Evolutionary conservation across 2,888 invertebrate genomes (phyloP).

Genomic region (Sipha maydis): DNA sequence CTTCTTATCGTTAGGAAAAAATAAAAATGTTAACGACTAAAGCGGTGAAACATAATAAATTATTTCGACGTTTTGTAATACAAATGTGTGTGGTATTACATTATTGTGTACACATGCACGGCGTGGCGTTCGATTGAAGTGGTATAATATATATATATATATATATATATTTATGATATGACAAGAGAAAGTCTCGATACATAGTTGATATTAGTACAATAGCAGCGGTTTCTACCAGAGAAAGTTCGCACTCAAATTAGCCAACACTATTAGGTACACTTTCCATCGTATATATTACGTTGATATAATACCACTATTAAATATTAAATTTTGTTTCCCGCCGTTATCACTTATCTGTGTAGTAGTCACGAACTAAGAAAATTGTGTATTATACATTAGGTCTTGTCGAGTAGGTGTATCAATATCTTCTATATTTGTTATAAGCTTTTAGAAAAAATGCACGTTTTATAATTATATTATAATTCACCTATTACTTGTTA

Average conservation of each 20-base stretch:
- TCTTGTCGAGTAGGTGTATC: too few species aligned
- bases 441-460: too few species aligned
- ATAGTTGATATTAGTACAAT: constrained; percentile 24
- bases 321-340: not conserved
- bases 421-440: too few species aligned
- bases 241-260: constrained; percentile 43
- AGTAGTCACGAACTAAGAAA: not conserved
- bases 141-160: not conserved
- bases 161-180: not conserved
- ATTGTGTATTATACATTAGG: too few species aligned
- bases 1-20: not conserved
- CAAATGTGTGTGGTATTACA: not conserved
- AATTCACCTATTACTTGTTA: too few species aligned
- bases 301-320: not conserved
- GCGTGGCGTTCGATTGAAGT: not conserved
- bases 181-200: constrained; percentile 36
- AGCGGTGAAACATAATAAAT: not conserved
- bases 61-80: not conserved
- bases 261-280: constrained; percentile 34
- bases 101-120: not conserved
- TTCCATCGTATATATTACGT: constrained; percentile 6
- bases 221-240: constrained; percentile 30
- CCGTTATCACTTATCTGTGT: not conserved
- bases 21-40: not conserved
- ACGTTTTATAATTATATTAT: too few species aligned